A percentile compares a stretch with the other conserved stretches of the same genome.
Evolutionary conservation across 2,888 invertebrate genomes (phyloP).

Genomic region (Galeruca laticollis): DNA sequence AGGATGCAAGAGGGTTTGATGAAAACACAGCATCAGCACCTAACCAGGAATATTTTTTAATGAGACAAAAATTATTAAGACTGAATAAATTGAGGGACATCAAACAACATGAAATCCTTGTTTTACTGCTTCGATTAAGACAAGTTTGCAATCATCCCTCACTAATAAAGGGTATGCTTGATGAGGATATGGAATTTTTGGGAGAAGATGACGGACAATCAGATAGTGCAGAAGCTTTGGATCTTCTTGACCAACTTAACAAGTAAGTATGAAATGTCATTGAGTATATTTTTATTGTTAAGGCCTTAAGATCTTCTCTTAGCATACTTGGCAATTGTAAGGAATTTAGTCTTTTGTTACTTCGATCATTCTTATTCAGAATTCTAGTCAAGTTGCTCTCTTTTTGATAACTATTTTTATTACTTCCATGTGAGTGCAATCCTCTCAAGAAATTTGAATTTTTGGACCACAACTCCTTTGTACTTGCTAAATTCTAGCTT

Average conservation of each 20-base stretch:
- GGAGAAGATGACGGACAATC: constrained; percentile 31
- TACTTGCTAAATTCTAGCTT: no score
- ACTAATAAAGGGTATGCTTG: constrained; percentile 74
- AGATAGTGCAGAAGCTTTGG: constrained; percentile 66
- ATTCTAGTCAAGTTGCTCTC: no score
- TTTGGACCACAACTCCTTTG: no score
- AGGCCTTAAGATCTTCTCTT: no score
- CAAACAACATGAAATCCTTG: constrained; percentile 76
- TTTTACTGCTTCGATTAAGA: constrained; percentile 84
- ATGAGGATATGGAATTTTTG: constrained; percentile 33
- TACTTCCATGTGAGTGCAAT: no score
- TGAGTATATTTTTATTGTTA: background rate
- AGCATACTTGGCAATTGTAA: no score
- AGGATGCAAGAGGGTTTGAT: constrained; percentile 53
- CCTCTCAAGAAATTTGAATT: no score
- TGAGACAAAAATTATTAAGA: constrained; percentile 75
- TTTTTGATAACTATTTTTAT: no score
- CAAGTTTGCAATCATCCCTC: constrained; percentile 93
- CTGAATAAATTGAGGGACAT: constrained; percentile 70
- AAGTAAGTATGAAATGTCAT: constrained; percentile 67
- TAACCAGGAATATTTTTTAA: constrained; percentile 70
- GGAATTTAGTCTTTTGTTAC: no score
- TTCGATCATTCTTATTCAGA: no score
- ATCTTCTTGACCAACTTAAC: constrained; percentile 75
- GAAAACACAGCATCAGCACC: constrained; percentile 34